Conservation (phyloP, 2,797 vertebrate species). For the Arremon aurantiirostris region DNA sequence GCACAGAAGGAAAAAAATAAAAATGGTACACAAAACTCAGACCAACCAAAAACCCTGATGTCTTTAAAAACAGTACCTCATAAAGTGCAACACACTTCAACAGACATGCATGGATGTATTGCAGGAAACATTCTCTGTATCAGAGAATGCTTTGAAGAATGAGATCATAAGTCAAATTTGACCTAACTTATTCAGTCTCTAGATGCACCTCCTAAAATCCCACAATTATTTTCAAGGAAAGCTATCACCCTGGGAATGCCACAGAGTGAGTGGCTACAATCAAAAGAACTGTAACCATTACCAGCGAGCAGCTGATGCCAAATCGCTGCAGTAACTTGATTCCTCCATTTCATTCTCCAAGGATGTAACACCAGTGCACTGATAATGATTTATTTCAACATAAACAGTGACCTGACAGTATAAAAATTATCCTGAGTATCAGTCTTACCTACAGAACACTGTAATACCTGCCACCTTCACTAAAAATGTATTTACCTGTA, state of each 20-base stretch:
- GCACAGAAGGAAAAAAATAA: not conserved
- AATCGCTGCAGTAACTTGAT: not conserved
- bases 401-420: not conserved
- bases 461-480: not conserved
- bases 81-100: not conserved
- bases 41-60: not conserved
- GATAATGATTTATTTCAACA: not conserved
- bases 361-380: not conserved
- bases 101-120: rapidly evolving
- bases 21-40: not conserved
- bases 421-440: not conserved
- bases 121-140: not conserved
- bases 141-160: not conserved
- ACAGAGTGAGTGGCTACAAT: not conserved
- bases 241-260: not conserved
- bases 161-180: not conserved
- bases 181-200: not conserved
- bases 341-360: not conserved
- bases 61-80: not conserved
- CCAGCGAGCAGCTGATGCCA: not conserved
- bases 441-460: not conserved
- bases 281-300: not conserved
- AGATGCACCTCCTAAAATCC: not conserved
- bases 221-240: not conserved
- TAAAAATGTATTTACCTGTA: constrained; percentile 79